Evolutionary conservation across 2,888 invertebrate species (phyloP), one percentile per base, ranked within the genome.

Genomic region (Neuroscelio doddi): DNA sequence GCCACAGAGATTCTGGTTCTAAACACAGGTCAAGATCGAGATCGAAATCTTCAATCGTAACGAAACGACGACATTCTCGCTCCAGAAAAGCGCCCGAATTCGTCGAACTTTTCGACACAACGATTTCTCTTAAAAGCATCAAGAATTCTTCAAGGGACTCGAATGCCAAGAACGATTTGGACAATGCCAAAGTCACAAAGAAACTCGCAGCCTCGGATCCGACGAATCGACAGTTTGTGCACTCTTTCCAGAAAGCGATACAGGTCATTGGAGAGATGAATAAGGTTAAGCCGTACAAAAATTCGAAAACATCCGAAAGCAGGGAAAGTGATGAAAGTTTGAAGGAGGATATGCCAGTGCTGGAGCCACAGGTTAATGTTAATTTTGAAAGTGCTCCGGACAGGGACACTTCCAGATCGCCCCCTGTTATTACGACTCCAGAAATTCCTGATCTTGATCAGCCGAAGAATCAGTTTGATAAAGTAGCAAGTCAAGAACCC

Each of bases 351-450:
- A 82, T 82, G 82, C 82, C 82, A 10, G 65, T 82, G 61, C 66
- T 82, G 52, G 80, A 79, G 56, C 80, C 82, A 10, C 74, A 75
- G 16, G 61, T 70, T 12, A 73, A 74, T 32, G 53, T 74, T 3
- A 32, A 65, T 9, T 56, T 76, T 15, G 74, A 76, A 32, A 47
- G 70, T 0, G 70, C 30, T 42, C 72, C 74, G 0, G 78, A 78
- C 45, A 71, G 80, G 21, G 82, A 82, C 16, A 73, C 68, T 17
- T 82, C 82, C 2, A 74, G 80, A 39, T 82, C 82, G 4, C 82
- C 82, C 14, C 82, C 82, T 8, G 75, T 81, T 5, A 82, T 82
- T 12, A 82, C 82, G n/a, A 77, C 73, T 53, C 81, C 76, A 47
- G 78, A 78, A 1, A 59, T 67, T 15, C 12, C 52, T 1, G 70